Evolutionary conservation across 2,113 vertebrate species (phyloP), one percentile per base, ranked within the genome.

Genomic region (Brachypteracias leptosomus): DNA sequence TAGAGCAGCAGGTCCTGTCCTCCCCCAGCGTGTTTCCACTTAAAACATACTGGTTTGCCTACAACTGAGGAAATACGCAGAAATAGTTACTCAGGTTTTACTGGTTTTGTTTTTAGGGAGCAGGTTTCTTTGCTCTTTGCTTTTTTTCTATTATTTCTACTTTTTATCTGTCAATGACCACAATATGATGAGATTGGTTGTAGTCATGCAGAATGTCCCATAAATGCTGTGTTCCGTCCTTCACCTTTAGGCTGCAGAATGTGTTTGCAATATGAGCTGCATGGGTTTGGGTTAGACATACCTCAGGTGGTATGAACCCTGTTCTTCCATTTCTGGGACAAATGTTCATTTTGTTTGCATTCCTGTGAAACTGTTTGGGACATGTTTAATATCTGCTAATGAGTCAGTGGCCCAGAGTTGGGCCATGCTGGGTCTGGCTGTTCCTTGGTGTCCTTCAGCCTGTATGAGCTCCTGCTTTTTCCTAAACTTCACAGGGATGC

Each of bases 111-210:
- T 31, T 31, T 84, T 59, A 75, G 38, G 18, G 22, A 28, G 28
- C n/a, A 71, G 36, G 16, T 71, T 95, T 90, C 66, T 76, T 82
- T 59, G 36, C 10, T 29, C 15, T 67, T 49, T 22, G 29, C 19
- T 16, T 17, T 4, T 1, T 1, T 9, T 3, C 3, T 19, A 1
- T 21, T 25, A 15, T n/a, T 29, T 65, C 52, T 26, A 59, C 18
- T 52, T 40, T 51, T 38, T 14, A 46, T 44, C 36, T 73, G 11
- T 36, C 14, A 35, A 0, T 40, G 31, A 13, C 51, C 6, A 0
- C 44, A 44, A 4, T 16, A 72, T 0, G 2, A 28, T 35, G 17
- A 31, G 26, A 38, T 52, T 58, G 49, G 29, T 35, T 46, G 2
- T 11, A 29, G 61, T 61, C 24, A 16, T 33, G 59, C 52, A 46